A percentile compares a stretch with the other conserved stretches of the same genome.
Conservation (phyloP, 1,140 invertebrate genomes). For the Pentalonia nigronervosa region DNA sequence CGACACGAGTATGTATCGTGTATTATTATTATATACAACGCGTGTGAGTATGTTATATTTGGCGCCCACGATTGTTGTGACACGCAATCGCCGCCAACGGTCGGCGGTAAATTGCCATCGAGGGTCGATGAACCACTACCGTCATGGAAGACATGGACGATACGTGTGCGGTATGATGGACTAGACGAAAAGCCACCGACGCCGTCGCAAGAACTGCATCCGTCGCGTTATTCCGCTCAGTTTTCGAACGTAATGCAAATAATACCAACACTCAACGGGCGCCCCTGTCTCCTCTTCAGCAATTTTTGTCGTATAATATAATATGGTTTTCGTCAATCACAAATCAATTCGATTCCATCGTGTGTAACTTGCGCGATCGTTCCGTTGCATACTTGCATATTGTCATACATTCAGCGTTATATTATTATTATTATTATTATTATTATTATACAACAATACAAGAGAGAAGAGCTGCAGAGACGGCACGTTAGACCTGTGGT, state of each 20-base stretch:
- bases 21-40: not conserved
- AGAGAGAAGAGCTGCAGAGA: not conserved
- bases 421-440: not conserved
- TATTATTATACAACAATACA: not conserved
- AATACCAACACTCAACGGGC: too few relatives aligned
- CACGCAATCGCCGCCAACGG: constrained; percentile 4
- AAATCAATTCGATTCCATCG: constrained; percentile 42
- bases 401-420: not conserved
- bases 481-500: constrained; percentile 14
- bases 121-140: constrained; percentile 23
- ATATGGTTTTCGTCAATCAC: not conserved
- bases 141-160: not conserved
- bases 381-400: not conserved
- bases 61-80: constrained; percentile 41
- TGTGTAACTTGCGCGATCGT: not conserved
- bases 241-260: not conserved
- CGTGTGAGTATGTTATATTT: not conserved
- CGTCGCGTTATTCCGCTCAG: not conserved
- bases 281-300: not conserved
- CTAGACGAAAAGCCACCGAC: not conserved
- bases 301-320: not conserved
- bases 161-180: not conserved
- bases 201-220: not conserved
- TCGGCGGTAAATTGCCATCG: constrained; percentile 6
- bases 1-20: not conserved